Conservation (phyloP, 2,888 invertebrate genomes). For the Endotricha flammealis region DNA sequence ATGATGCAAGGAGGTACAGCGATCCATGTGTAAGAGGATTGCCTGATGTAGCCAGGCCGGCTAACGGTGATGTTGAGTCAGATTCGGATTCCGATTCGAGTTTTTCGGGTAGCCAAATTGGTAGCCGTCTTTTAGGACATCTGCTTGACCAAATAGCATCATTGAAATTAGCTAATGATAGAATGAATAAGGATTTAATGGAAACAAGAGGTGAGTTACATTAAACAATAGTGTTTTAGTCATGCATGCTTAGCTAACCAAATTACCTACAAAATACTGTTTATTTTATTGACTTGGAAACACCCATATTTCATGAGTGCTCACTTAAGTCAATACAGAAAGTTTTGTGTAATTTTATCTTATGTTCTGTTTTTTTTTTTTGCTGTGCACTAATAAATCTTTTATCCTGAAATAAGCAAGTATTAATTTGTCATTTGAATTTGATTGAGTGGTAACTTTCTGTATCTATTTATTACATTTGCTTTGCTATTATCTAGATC, state of each 20-base stretch:
- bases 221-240: background rate
- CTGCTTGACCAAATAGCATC: slow-evolving; percentile 85
- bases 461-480: too few species aligned
- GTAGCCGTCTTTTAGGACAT: slow-evolving; percentile 79
- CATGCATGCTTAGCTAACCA: background rate
- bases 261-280: background rate
- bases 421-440: too few species aligned
- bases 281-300: background rate
- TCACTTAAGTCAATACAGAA: too few species aligned
- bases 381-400: too few species aligned
- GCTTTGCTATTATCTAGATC: too few species aligned
- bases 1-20: slow-evolving; percentile 79
- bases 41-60: slow-evolving; percentile 57
- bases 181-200: slow-evolving; percentile 85
- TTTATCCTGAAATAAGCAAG: too few species aligned
- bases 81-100: slow-evolving; percentile 77
- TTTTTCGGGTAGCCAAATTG: slow-evolving; percentile 72
- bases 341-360: too few species aligned
- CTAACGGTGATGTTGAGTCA: slow-evolving; percentile 69
- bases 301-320: too few species aligned
- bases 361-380: too few species aligned
- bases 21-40: slow-evolving; percentile 81
- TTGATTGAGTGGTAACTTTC: too few species aligned
- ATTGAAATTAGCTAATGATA: slow-evolving; percentile 84
- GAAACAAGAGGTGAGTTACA: slow-evolving; percentile 82